A percentile compares a stretch with the other conserved stretches of the same genome.
These are phyloP conservation scores for Platichthys stellatus DNA, from an alignment of 2,113 vertebrate genomes.

Conservation along the genomic window DNA sequence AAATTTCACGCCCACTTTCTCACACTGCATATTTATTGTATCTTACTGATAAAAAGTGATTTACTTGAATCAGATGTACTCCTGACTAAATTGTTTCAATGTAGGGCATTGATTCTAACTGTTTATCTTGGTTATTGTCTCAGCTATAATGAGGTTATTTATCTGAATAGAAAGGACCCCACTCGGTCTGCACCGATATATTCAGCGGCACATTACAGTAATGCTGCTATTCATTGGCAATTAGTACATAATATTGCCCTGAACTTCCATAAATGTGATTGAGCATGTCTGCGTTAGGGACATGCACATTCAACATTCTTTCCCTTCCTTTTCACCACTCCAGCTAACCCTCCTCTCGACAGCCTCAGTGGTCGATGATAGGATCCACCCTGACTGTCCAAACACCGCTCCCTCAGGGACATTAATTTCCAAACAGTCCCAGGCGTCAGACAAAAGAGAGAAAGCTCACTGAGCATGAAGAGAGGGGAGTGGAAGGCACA, in stretches of 20 bases:
- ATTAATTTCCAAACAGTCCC: constrained; percentile 63
- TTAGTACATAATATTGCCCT: constrained; percentile 63
- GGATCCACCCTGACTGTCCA: constrained; percentile 64
- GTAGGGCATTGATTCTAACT: constrained; percentile 22
- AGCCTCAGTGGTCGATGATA: constrained; percentile 55
- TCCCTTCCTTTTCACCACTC: constrained; percentile 26
- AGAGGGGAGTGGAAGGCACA: constrained; percentile 55
- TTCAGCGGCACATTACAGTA: constrained; percentile 54
- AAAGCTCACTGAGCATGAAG: constrained; percentile 53
- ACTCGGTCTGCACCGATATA: constrained; percentile 41
- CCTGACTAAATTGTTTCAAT: constrained; percentile 29
- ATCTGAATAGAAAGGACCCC: constrained; percentile 43
- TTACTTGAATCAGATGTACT: background rate
- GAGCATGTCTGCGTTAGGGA: constrained; percentile 53
- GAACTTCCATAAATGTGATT: constrained; percentile 64
- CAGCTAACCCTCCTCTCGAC: constrained; percentile 40
- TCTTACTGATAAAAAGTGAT: background rate
- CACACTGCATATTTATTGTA: constrained; percentile 1
- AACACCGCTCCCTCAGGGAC: constrained; percentile 59
- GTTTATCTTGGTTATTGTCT: constrained; percentile 65
- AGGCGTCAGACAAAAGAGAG: constrained; percentile 44
- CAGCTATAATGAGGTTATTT: constrained; percentile 60
- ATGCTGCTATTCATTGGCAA: constrained; percentile 52
- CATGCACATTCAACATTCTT: constrained; percentile 44
- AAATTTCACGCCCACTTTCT: background rate